Evolutionary conservation across 2,888 invertebrate genomes (phyloP), one percentile per base, ranked within the genome.

Genomic region (Coenonympha arcania): DNA sequence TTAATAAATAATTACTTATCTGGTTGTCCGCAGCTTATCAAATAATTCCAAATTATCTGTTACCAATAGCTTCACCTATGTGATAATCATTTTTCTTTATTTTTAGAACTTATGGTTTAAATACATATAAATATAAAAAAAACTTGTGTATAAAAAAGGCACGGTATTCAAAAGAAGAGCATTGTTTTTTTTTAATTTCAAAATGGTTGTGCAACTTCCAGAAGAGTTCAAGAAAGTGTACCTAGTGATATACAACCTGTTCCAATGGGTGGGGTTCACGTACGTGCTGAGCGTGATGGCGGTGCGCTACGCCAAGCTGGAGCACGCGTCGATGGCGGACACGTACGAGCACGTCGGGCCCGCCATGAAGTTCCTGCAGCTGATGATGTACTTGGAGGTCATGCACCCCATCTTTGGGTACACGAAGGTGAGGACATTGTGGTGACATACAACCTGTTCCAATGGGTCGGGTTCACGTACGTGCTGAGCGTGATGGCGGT

Each of bases 371-470:
- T 93, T 95, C 66, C 88, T 95, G 26, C 96, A 96, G 64, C 71
- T 94, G 1, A 78, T 95, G 63, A 95, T 96, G 75, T 90, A 93
- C 63, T 72, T 98, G 55, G 98, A 98, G 84, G 91, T 96, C 0
- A 87, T 97, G 84, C 95, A 98, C 87, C 94, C 96, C 0, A 64
- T 96, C 39, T 91, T 96, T 69, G 95, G 96, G 1, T 94, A 95
- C 67, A 95, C 96, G 1, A 93, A 90, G 75, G 87, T 85, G 50
- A 62, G 65, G 6, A 26, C 2, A 5, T 26, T n/a, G 9, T 28
- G 28, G 4, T n/a, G n/a, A n/a, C 28, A 3, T 26, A 26, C 2
- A n/a, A 26, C n/a, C 9, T n/a, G n/a, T 9, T 6, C 3, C 1
- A n/a, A 26, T 26, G n/a, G 9, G 26, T 26, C 9, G 9, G n/a